A percentile compares a stretch with the other conserved stretches of the same genome.
phyloP scores from a whole-genome alignment of 1,140 invertebrate species.

The Ctenoplectra terminalis region DNA sequence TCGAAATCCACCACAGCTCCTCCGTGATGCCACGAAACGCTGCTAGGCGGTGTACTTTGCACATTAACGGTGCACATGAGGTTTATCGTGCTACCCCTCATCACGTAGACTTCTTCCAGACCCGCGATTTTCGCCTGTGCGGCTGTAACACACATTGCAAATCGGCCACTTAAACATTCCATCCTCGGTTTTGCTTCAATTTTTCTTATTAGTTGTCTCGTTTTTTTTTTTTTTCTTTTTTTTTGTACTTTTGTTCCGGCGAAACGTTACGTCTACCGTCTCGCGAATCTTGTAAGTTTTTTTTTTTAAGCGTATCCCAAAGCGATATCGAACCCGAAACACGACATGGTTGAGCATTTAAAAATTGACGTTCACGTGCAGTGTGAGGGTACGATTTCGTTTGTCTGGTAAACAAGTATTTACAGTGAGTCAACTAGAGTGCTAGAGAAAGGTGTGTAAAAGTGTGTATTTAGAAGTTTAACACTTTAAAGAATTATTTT shows the following conservation, averaged over 20 bases:
- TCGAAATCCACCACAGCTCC: conserved; percentile 92
- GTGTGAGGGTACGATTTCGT: background rate
- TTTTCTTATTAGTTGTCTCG: conserved; percentile 15
- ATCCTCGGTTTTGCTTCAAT: background rate
- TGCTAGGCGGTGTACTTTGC: conserved; percentile 91
- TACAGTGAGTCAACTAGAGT: too few species aligned
- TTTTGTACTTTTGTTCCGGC: background rate
- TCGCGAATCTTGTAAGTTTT: background rate
- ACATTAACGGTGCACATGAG: conserved; percentile 94
- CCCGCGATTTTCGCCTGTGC: conserved; percentile 93
- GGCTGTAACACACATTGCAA: conserved; percentile 86
- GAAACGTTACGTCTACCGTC: background rate
- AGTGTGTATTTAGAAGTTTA: too few species aligned
- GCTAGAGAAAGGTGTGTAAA: too few species aligned
- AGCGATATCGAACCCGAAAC: conserved; percentile 4
- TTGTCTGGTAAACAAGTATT: too few species aligned
- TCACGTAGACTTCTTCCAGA: conserved; percentile 94
- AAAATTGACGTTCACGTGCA: background rate
- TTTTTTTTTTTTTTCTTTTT: background rate
- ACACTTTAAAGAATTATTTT: background rate
- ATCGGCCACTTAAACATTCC: conserved; percentile 59
- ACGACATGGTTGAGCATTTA: background rate
- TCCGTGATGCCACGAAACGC: conserved; percentile 92
- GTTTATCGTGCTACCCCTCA: conserved; percentile 95
- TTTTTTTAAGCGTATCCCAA: background rate